Evolutionary conservation across 2,888 invertebrate genomes (phyloP).

Genomic region (Caenorhabditis becei): DNA sequence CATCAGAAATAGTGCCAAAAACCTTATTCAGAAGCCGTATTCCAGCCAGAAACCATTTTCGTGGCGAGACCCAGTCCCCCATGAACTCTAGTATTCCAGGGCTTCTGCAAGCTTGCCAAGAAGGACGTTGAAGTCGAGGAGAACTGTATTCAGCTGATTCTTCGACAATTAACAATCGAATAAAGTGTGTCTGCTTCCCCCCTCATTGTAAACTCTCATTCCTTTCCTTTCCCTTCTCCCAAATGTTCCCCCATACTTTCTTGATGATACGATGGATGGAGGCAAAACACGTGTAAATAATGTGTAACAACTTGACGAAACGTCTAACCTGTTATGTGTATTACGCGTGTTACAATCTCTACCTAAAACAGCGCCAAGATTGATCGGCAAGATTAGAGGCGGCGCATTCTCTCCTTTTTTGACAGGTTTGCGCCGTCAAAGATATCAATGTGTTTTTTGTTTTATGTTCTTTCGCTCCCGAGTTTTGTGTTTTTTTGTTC

Average conservation of each 20-base stretch:
- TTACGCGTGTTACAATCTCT: slow-evolving; percentile 35
- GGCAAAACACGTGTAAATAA: slow-evolving; percentile 29
- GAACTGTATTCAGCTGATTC: slow-evolving; percentile 8
- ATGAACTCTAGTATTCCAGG: no score
- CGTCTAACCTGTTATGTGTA: slow-evolving; percentile 37
- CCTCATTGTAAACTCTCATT: not conserved
- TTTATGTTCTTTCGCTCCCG: slow-evolving; percentile 1
- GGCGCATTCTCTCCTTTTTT: not conserved
- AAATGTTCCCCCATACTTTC: not conserved
- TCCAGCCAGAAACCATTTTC: no score
- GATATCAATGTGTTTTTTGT: slow-evolving; percentile 10
- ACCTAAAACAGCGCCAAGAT: slow-evolving; percentile 8
- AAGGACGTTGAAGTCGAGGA: not conserved
- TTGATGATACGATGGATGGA: not conserved
- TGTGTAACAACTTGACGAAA: slow-evolving; percentile 25
- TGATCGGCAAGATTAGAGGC: slow-evolving; percentile 20
- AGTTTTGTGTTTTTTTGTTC: slow-evolving; percentile 4
- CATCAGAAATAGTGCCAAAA: no score
- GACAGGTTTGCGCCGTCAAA: not conserved
- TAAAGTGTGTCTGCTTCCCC: not conserved
- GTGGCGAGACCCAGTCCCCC: no score
- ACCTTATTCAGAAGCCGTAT: no score
- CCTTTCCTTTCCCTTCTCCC: not conserved
- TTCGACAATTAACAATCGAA: slow-evolving; percentile 13
- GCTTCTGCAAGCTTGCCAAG: slow-evolving; percentile 16